Evolutionary conservation across 2,797 vertebrate species (phyloP), one percentile per base, ranked within the genome.

Genomic region (Macropodus opercularis): DNA sequence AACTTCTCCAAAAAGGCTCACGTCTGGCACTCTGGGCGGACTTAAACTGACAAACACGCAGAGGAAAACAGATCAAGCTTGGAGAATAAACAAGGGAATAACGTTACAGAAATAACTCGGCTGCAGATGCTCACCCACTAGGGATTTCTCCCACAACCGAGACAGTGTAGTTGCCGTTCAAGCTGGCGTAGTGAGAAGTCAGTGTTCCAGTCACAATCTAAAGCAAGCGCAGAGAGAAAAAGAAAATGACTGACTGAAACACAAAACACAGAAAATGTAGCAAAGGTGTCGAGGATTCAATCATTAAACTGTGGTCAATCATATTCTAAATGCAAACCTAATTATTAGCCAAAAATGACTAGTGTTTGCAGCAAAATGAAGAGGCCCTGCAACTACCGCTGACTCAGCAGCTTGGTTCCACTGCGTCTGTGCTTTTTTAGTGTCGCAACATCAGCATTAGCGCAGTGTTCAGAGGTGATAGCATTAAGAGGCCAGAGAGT

Each of bases 101-200:
- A 26, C 61, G 3, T 49, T 17, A 64, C 5, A 10, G 50, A 14
- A 46, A 9, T 29, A 15, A 48, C 5, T 10, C 24, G 4, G 70
- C 53, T 17, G 1, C 2, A 52, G 41, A 52, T 63, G 71, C 96
- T 94, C 63, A 99, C 97, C 96, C 95, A 5, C 91, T 90, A 13
- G 97, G 95, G 69, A 99, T 98, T 54, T 92, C 60, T 48, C 96
- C 96, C 72, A 99, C 96, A 19, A 96, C 91, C 0, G 92, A 90
- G 79, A 98, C 85, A 1, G 74, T 75, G 80, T 93, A 97, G 58
- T 77, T 92, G 22, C 26, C 24, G 0, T 89, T 85, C 42, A 98
- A 88, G 24, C 79, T 31, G 5, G 81, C 79, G 0, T 93, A 93
- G 0, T 93, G 93, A 51, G 95, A 98, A 77, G 96, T 93, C 50